A percentile compares a stretch with the other conserved stretches of the same genome.
These are phyloP conservation scores for Taeniopygia guttata DNA, from an alignment of 2,797 vertebrate species.

Conservation along the genomic window DNA sequence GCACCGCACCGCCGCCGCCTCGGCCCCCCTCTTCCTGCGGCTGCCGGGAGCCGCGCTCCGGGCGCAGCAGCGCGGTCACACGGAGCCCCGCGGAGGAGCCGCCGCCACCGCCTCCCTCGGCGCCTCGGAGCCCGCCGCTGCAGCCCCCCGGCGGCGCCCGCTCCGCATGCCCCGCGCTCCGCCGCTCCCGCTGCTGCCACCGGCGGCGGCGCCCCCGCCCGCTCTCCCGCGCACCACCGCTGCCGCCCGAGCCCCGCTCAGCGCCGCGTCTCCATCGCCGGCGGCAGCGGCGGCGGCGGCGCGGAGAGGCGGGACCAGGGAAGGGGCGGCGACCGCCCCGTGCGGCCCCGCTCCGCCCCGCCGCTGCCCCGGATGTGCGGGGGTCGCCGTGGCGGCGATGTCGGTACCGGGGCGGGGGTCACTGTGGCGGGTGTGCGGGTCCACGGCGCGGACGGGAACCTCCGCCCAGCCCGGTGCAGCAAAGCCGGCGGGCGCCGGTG, in stretches of 20 bases:
- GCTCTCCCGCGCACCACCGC: background rate
- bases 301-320: slow-evolving; percentile 29
- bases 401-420: background rate
- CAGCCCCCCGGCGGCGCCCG: background rate
- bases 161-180: background rate
- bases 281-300: background rate
- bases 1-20: slow-evolving; percentile 9
- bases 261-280: slow-evolving; percentile 19
- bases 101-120: background rate
- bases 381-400: background rate
- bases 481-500: no score
- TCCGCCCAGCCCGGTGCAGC: background rate
- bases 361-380: slow-evolving; percentile 40
- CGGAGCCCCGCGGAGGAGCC: background rate
- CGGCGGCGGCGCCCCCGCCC: background rate
- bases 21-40: slow-evolving; percentile 15
- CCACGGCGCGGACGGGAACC: background rate
- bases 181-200: background rate
- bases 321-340: background rate
- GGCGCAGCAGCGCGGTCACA: background rate
- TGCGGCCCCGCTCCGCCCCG: background rate
- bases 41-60: background rate
- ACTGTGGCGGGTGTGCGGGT: no score
- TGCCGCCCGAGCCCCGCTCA: background rate
- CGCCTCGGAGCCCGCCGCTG: background rate